phyloP scores from a whole-genome alignment of 2,113 vertebrate genomes.

The Morone saxatilis region DNA sequence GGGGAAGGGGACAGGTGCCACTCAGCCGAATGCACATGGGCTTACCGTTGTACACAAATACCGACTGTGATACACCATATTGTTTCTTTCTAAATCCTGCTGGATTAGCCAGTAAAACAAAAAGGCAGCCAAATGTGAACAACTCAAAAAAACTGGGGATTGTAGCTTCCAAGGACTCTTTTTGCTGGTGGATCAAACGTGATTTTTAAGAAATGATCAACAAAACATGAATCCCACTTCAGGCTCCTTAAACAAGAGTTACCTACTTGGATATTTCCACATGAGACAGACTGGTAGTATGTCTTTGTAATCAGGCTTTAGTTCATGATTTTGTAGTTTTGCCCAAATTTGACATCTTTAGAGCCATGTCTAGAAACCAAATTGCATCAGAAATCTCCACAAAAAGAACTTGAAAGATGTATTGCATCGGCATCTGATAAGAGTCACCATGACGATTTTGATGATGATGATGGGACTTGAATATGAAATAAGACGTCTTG shows the following conservation, averaged over 20 bases:
- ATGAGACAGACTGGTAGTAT: background rate
- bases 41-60: slow-evolving; percentile 76
- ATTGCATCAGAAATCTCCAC: slow-evolving; percentile 25
- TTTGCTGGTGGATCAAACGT: slow-evolving; percentile 63
- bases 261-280: slow-evolving; percentile 25
- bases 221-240: slow-evolving; percentile 44
- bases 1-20: slow-evolving; percentile 78
- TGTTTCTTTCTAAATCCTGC: slow-evolving; percentile 74
- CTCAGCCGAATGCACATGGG: slow-evolving; percentile 77
- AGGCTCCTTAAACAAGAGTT: slow-evolving; percentile 27
- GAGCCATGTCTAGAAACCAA: slow-evolving; percentile 31
- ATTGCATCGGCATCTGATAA: slow-evolving; percentile 29
- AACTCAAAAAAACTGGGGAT: slow-evolving; percentile 56
- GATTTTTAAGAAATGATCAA: slow-evolving; percentile 56
- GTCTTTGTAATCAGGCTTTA: slow-evolving; percentile 24
- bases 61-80: slow-evolving; percentile 77
- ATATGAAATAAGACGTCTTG: slow-evolving; percentile 33
- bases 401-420: slow-evolving; percentile 26
- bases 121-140: slow-evolving; percentile 74
- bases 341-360: slow-evolving; percentile 4
- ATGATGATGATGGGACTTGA: slow-evolving; percentile 36
- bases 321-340: background rate
- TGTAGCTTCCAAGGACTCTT: slow-evolving; percentile 50
- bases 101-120: slow-evolving; percentile 77
- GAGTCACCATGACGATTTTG: slow-evolving; percentile 23